Percentiles rank a stretch among this genome's conserved stretches.
These are phyloP conservation scores for Lineus longissimus DNA, from an alignment of 1,140 invertebrate species.

Conservation along the genomic window DNA sequence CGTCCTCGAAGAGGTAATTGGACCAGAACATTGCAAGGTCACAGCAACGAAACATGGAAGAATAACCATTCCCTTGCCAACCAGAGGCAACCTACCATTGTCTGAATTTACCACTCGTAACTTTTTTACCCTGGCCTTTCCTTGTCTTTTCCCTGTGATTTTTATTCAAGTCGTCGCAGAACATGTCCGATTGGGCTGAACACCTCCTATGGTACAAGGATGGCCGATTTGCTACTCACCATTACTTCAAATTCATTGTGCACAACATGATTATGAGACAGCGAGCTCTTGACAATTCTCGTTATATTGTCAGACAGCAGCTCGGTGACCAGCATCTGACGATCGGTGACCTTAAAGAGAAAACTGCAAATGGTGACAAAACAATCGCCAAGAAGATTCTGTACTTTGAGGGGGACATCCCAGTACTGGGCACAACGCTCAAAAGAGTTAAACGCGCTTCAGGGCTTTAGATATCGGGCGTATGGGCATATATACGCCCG, in stretches of 20 bases:
- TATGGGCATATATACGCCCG: no score
- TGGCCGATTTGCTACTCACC: background rate
- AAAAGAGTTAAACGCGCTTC: background rate
- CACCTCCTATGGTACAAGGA: background rate
- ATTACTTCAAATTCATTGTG: conserved; percentile 2
- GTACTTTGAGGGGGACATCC: conserved; percentile 3
- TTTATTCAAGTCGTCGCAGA: background rate
- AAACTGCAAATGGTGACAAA: background rate
- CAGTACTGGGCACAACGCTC: background rate
- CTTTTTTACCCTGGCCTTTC: conserved; percentile 4
- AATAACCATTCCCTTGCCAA: background rate
- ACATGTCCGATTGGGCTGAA: background rate
- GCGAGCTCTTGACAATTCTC: background rate
- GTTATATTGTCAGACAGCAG: background rate
- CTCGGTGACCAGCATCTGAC: background rate
- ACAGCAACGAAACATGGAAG: background rate
- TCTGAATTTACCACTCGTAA: background rate
- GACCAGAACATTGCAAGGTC: background rate
- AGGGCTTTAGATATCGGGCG: no score
- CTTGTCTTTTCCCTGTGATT: background rate
- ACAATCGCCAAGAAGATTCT: background rate
- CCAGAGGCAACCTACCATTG: background rate
- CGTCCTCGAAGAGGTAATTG: background rate
- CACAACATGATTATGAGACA: background rate
- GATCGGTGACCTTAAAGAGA: background rate